Evolutionary conservation across 2,888 invertebrate genomes (phyloP).

Genomic region (Drosophila paranaensis): DNA sequence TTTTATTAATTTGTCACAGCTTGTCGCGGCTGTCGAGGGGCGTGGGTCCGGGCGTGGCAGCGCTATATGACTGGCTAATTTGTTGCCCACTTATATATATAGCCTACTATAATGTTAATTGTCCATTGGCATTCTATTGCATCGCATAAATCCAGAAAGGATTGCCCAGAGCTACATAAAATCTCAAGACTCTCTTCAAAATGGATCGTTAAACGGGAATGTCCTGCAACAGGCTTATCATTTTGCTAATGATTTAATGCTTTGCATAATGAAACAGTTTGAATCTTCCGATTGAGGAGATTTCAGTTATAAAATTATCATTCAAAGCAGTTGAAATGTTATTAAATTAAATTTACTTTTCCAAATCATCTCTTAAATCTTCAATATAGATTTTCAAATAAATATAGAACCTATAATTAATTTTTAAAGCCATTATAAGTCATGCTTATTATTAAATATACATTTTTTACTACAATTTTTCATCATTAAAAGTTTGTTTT

Average conservation of each 20-base stretch:
- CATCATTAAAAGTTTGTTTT: too few relatives aligned
- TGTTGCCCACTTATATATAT: slow-evolving; percentile 55
- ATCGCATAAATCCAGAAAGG: slow-evolving; percentile 41
- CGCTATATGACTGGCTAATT: slow-evolving; percentile 37
- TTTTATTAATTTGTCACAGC: slow-evolving; percentile 66
- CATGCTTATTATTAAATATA: too few relatives aligned
- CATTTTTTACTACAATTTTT: too few relatives aligned
- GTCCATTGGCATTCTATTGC: slow-evolving; percentile 14
- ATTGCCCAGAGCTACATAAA: slow-evolving; percentile 18
- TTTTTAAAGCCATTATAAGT: too few relatives aligned
- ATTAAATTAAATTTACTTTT: too few relatives aligned
- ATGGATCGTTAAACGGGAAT: slow-evolving; percentile 7
- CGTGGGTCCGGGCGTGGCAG: neutral
- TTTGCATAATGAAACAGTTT: neutral
- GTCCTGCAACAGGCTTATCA: neutral
- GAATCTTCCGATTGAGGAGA: neutral
- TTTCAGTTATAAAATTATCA: neutral
- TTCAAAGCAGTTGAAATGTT: neutral
- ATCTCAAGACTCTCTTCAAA: slow-evolving; percentile 9
- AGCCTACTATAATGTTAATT: slow-evolving; percentile 52
- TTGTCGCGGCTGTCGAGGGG: slow-evolving; percentile 9
- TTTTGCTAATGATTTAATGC: neutral
- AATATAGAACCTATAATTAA: too few relatives aligned
- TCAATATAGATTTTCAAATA: too few relatives aligned
- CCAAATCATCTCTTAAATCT: too few relatives aligned